Base-by-base conservation (phyloP, 2,888 invertebrate species). In the Drosophila conformis region DNA sequence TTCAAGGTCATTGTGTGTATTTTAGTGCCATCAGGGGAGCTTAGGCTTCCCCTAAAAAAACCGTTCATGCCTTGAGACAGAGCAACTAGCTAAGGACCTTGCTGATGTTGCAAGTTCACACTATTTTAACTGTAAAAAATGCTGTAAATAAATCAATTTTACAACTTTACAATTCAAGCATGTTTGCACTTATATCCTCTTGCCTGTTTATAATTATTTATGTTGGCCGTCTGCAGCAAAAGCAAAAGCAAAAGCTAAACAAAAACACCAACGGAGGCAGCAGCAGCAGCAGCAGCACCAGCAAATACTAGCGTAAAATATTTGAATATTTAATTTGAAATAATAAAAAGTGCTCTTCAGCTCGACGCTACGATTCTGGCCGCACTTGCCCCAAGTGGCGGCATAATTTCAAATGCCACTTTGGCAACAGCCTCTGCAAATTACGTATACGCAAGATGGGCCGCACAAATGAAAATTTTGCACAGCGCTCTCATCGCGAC, bases 351-450 rank as follows among this genome's bases (percentile, higher is more conserved):
- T 60, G 42, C 67, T 49, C 67, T 65, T 67, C 33, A 73, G 38
- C 56, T 61, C n/a, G 49, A 29, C 54, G 40, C 56, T 49, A 27
- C 36, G 18, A 53, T 66, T 56, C 48, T 68, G 69, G 83, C 69
- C 66, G 66, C 73, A 82, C 81, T 86, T 76, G 83, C 74, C 78
- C 73, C 85, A 87, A 85, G 85, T 87, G 82, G 88, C 86, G 85
- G 82, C 77, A 85, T 89, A 87, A 85, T 80, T 89, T 87, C 73
- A 89, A 85, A 82, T 82, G 88, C 83, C 88, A 77, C 86, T 87
- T 83, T 82, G 75, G 80, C 76, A 76, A 78, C 78, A 78, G 76
- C 73, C 78, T 75, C 73, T 56, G 71, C 78, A 83, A 83, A 88
- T 86, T 83, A 80, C 83, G 80, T 80, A 84, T 83, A 88, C 87